These are phyloP conservation scores for Mustela nigripes DNA, from an alignment of 2,113 vertebrate genomes.

Conservation along the genomic window DNA sequence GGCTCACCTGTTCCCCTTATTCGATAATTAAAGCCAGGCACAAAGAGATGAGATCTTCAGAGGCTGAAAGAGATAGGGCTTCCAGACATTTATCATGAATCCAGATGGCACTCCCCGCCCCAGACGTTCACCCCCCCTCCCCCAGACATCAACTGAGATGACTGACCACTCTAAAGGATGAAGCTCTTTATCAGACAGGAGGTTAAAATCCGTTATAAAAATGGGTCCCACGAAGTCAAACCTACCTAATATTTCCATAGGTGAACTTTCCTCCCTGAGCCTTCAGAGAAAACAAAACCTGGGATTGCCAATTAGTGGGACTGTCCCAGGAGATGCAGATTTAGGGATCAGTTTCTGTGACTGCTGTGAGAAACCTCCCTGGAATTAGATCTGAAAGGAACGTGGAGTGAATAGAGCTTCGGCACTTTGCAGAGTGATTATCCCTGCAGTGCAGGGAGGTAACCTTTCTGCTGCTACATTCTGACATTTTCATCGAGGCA, in stretches of 20 bases:
- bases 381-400: background rate
- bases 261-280: background rate
- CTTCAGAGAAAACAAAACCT: constrained; percentile 41
- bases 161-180: background rate
- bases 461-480: constrained; percentile 79
- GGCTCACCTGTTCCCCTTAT: constrained; percentile 39
- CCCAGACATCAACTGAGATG: background rate
- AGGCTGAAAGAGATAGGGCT: background rate
- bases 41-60: constrained; percentile 2
- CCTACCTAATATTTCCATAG: background rate
- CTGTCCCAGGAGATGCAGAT: constrained; percentile 56
- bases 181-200: background rate
- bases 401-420: background rate
- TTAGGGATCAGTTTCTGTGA: constrained; percentile 61
- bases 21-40: constrained; percentile 15
- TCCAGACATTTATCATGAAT: constrained; percentile 4
- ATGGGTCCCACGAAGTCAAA: background rate
- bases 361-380: constrained; percentile 32
- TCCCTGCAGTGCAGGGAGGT: constrained; percentile 72
- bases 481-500: constrained; percentile 84
- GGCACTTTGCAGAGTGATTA: constrained; percentile 71
- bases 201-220: background rate
- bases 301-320: constrained; percentile 47
- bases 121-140: background rate
- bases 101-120: background rate